A percentile compares a stretch with the other conserved stretches of the same genome.
Conservation (phyloP, 2,113 vertebrate genomes). For the Anoplopoma fimbria region DNA sequence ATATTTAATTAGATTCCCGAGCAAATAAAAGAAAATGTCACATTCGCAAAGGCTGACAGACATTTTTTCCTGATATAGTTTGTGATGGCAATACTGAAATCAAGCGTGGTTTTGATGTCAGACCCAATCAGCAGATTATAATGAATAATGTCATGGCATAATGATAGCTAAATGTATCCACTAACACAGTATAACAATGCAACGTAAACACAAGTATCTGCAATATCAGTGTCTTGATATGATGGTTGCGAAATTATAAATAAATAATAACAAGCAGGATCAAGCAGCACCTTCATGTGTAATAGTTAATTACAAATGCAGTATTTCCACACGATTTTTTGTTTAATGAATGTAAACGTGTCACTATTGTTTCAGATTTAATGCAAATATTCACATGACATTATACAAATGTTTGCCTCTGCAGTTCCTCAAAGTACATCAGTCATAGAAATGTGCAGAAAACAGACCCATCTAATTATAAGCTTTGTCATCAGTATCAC, state of each 20-base stretch:
- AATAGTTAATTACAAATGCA: slow-evolving; percentile 9
- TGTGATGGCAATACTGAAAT: background rate
- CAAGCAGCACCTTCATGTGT: background rate
- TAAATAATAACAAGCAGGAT: background rate
- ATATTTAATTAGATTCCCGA: slow-evolving; percentile 49
- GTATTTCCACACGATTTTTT: slow-evolving; percentile 43
- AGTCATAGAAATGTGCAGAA: slow-evolving; percentile 27
- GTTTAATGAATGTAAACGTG: background rate
- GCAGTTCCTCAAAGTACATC: slow-evolving; percentile 21
- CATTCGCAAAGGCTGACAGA: slow-evolving; percentile 32
- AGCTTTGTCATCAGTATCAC: background rate
- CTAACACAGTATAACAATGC: slow-evolving; percentile 2
- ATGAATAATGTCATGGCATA: slow-evolving; percentile 15
- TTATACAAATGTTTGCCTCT: slow-evolving; percentile 17
- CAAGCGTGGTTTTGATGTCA: slow-evolving; percentile 3
- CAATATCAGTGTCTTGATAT: background rate
- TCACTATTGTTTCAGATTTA: background rate
- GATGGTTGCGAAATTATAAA: slow-evolving; percentile 32
- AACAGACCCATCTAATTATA: slow-evolving; percentile 26
- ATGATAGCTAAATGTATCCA: background rate
- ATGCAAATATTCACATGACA: background rate
- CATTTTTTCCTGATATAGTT: slow-evolving; percentile 10
- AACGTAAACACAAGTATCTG: background rate
- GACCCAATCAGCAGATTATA: slow-evolving; percentile 25
- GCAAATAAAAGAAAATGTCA: slow-evolving; percentile 55